phyloP scores from a whole-genome alignment of 1,140 invertebrate species.

The Saxidomus purpurata region DNA sequence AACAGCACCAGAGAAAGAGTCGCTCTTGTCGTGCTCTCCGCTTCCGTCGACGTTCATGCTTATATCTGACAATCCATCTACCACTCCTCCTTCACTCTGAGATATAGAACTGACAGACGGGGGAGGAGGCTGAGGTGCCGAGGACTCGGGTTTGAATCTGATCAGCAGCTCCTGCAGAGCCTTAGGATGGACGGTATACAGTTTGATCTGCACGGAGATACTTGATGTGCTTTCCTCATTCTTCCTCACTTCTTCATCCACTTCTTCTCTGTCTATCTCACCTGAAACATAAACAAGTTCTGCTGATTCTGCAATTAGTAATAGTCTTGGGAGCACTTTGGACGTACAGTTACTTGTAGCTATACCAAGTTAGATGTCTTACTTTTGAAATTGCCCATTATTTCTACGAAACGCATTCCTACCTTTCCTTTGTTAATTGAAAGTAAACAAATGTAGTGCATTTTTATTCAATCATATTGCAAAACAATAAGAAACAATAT shows the following conservation, averaged over 20 bases:
- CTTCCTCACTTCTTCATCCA: conserved; percentile 82
- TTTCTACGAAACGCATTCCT: too few species aligned
- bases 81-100: conserved; percentile 83
- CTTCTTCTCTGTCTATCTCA: conserved; percentile 83
- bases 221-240: conserved; percentile 69
- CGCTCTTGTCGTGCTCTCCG: conserved; percentile 67
- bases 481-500: too few species aligned
- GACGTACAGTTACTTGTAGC: too few species aligned
- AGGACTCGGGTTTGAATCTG: conserved; percentile 89
- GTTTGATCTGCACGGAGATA: conserved; percentile 78
- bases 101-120: conserved; percentile 83
- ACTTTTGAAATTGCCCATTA: too few species aligned
- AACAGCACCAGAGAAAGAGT: conserved; percentile 46
- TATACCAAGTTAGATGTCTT: too few species aligned
- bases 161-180: conserved; percentile 95
- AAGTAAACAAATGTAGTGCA: too few species aligned
- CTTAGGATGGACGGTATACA: conserved; percentile 96
- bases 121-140: conserved; percentile 72
- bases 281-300: conserved; percentile 67
- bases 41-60: conserved; percentile 78
- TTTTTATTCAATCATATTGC: too few species aligned
- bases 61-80: conserved; percentile 80
- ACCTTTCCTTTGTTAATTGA: too few species aligned
- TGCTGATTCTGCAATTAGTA: too few species aligned
- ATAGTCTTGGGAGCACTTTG: too few species aligned